Conservation (phyloP, 1,140 invertebrate species). For the Dendroctonus ponderosae region DNA sequence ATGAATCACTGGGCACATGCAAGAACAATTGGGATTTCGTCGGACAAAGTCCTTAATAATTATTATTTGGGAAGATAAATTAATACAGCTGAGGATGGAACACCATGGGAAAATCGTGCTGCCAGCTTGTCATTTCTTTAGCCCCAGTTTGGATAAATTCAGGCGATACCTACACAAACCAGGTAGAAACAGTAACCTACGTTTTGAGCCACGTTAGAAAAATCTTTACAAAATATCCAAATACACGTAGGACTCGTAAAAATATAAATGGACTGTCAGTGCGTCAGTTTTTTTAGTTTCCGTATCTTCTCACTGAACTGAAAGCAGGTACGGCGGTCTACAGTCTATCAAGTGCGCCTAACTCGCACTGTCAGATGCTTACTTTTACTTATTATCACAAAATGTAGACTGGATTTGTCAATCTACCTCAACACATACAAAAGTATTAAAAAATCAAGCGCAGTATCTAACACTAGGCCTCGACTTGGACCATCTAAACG, state of each 20-base stretch:
- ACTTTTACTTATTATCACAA: constrained; percentile 43
- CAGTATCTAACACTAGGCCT: constrained; percentile 35
- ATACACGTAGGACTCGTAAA: constrained; percentile 42
- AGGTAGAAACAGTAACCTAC: constrained; percentile 12
- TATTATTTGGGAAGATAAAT: too few relatives aligned
- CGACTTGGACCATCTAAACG: not conserved
- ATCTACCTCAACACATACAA: constrained; percentile 47
- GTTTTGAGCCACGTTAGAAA: constrained; percentile 45
- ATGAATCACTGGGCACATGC: not conserved
- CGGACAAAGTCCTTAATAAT: not conserved
- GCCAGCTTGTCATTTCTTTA: constrained; percentile 34
- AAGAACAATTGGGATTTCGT: too few relatives aligned
- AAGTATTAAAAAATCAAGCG: constrained; percentile 45
- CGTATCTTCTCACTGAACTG: constrained; percentile 40
- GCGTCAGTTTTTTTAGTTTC: constrained; percentile 30
- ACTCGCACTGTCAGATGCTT: constrained; percentile 43
- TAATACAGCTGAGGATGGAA: too few relatives aligned
- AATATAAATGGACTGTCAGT: constrained; percentile 47
- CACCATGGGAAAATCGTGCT: not conserved
- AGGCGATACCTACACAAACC: constrained; percentile 21
- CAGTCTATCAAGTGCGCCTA: constrained; percentile 42
- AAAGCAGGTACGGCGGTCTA: constrained; percentile 47
- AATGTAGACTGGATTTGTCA: constrained; percentile 41
- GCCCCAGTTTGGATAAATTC: constrained; percentile 37
- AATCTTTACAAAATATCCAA: constrained; percentile 46